Conservation (phyloP, 2,888 invertebrate species). For the Watsonalla cultraria region DNA sequence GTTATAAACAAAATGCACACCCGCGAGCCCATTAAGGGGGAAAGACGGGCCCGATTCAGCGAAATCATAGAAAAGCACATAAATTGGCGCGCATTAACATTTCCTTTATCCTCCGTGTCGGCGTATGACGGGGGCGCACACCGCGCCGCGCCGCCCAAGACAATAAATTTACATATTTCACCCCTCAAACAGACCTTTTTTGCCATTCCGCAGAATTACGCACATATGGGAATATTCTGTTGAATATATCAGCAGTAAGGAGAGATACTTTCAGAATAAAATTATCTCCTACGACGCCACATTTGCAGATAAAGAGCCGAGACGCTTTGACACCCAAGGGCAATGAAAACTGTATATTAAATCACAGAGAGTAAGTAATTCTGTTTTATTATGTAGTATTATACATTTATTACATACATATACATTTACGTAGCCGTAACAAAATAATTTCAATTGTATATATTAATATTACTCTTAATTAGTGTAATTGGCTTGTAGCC, state of each 20-base stretch:
- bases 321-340: slow-evolving; percentile 44
- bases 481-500: no score
- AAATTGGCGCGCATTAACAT: slow-evolving; percentile 78
- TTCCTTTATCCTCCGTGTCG: slow-evolving; percentile 78
- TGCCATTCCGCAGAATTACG: slow-evolving; percentile 79
- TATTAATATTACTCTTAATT: no score
- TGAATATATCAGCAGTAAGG: slow-evolving; percentile 77
- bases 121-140: slow-evolving; percentile 74
- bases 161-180: slow-evolving; percentile 80
- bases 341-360: slow-evolving; percentile 20
- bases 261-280: slow-evolving; percentile 77
- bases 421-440: background rate
- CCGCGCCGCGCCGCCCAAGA: slow-evolving; percentile 68
- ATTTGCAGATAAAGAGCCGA: slow-evolving; percentile 67
- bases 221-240: slow-evolving; percentile 79
- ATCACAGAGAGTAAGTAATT: background rate
- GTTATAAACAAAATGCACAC: slow-evolving; percentile 53
- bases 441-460: background rate
- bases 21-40: slow-evolving; percentile 58
- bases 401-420: background rate
- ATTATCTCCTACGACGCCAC: slow-evolving; percentile 72
- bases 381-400: background rate
- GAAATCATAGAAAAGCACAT: slow-evolving; percentile 79
- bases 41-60: slow-evolving; percentile 70
- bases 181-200: slow-evolving; percentile 79